Evolutionary conservation across 53 echinoderm and acorn worm species (phyloP).

Genomic region (Henricia sp.): DNA sequence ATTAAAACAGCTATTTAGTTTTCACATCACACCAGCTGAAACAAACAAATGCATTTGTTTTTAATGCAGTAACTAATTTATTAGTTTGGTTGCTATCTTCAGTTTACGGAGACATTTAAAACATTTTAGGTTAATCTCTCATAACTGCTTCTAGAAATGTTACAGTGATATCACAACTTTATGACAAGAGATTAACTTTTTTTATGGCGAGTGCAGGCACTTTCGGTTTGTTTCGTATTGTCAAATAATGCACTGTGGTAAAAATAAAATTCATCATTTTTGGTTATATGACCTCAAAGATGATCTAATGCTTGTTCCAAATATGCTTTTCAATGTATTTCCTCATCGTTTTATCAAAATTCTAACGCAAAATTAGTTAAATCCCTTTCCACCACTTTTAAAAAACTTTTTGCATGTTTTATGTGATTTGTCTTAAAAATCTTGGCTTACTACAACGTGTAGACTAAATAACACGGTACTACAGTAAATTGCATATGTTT

Average conservation of each 20-base stretch:
- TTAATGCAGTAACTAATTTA: background rate
- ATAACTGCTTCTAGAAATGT: background rate
- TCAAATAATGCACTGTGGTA: too few species aligned
- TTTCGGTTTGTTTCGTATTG: too few species aligned
- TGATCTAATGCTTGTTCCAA: too few species aligned
- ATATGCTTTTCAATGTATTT: too few species aligned
- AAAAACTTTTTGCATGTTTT: too few species aligned
- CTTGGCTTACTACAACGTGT: background rate
- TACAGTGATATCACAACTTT: background rate
- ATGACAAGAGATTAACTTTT: background rate
- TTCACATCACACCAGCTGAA: conserved; percentile 27
- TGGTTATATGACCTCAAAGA: too few species aligned
- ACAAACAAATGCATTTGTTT: background rate
- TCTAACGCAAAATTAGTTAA: too few species aligned
- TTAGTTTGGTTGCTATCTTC: background rate
- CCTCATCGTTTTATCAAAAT: too few species aligned
- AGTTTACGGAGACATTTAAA: background rate
- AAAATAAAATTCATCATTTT: too few species aligned
- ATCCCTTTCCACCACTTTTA: too few species aligned
- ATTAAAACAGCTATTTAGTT: background rate
- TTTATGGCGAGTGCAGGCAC: conserved; percentile 22
- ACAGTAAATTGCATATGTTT: conserved; percentile 41
- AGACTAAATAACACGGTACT: background rate
- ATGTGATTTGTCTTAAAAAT: too few species aligned
- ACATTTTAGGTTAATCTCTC: background rate